A percentile compares a stretch with the other conserved stretches of the same genome.
phyloP scores from a whole-genome alignment of 2,797 vertebrate genomes.

The Acrocephalus scirpaceus region DNA sequence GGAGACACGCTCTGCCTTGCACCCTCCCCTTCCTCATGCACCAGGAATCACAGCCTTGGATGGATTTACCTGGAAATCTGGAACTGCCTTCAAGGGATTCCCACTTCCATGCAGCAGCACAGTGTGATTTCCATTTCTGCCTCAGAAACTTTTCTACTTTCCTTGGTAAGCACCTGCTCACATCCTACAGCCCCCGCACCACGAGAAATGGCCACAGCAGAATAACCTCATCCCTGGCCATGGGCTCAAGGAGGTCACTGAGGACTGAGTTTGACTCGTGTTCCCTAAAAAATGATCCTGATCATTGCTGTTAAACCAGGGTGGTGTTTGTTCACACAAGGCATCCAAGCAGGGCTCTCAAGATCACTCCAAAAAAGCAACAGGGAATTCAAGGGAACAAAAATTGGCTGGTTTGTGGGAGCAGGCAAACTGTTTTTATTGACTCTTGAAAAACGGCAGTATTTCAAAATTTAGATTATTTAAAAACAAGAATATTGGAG shows the following conservation, averaged over 20 bases:
- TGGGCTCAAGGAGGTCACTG: background rate
- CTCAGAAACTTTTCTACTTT: background rate
- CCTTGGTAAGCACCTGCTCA: background rate
- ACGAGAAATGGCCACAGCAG: fast-evolving
- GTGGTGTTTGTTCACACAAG: background rate
- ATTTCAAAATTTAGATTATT: background rate
- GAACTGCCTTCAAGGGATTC: background rate
- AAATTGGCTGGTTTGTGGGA: background rate
- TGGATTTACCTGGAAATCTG: background rate
- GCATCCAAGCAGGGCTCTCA: fast-evolving
- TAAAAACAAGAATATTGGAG: background rate
- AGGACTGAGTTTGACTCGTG: background rate
- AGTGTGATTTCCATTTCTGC: background rate
- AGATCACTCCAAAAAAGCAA: background rate
- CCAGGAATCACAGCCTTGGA: background rate
- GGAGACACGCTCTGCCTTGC: background rate
- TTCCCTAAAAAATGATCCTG: background rate
- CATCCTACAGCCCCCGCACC: background rate
- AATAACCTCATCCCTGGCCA: background rate
- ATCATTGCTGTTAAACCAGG: background rate
- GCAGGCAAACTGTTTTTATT: background rate
- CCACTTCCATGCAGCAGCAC: background rate
- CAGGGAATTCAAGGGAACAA: background rate
- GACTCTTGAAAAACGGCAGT: background rate
- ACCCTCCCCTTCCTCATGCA: background rate